These are phyloP conservation scores for Porites evermanni DNA, from an alignment of 92 coral and sea anemone species.

Conservation along the genomic window DNA sequence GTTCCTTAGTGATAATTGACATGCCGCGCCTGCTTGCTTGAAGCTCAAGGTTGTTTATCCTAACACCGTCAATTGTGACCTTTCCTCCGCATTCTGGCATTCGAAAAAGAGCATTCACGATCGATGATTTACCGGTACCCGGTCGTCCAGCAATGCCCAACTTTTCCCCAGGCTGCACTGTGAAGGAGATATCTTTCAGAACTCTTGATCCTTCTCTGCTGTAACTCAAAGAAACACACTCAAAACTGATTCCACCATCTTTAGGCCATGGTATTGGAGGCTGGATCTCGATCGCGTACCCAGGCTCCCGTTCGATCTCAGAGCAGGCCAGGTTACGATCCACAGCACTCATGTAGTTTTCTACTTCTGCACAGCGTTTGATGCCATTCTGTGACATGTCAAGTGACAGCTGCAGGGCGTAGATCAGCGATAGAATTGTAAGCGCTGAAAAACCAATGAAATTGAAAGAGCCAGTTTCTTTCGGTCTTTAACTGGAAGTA, in stretches of 20 bases:
- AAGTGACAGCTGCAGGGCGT: constrained; percentile 79
- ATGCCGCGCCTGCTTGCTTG: constrained; percentile 84
- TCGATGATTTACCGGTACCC: constrained; percentile 84
- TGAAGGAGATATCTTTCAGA: constrained; percentile 68
- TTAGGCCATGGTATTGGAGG: constrained; percentile 93
- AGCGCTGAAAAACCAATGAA: constrained; percentile 38
- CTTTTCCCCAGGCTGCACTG: constrained; percentile 79
- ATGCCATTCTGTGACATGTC: constrained; percentile 81
- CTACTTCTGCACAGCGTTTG: constrained; percentile 79
- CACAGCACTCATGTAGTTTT: constrained; percentile 83
- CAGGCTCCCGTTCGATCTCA: constrained; percentile 80
- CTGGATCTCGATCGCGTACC: constrained; percentile 72
- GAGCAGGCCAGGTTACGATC: constrained; percentile 70
- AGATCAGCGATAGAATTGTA: constrained; percentile 75
- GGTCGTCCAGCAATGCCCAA: constrained; percentile 90
- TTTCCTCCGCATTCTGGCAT: constrained; percentile 83
- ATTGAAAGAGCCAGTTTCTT: too few relatives aligned
- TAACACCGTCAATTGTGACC: constrained; percentile 76
- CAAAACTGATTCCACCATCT: constrained; percentile 69
- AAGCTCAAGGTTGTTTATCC: constrained; percentile 67
- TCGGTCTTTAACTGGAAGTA: too few relatives aligned
- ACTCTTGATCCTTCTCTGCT: constrained; percentile 61
- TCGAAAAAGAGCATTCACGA: constrained; percentile 80
- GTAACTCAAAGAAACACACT: constrained; percentile 71
- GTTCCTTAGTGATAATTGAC: constrained; percentile 77